phyloP scores from a whole-genome alignment of 2,888 invertebrate species.

The Mimachlamys varia region DNA sequence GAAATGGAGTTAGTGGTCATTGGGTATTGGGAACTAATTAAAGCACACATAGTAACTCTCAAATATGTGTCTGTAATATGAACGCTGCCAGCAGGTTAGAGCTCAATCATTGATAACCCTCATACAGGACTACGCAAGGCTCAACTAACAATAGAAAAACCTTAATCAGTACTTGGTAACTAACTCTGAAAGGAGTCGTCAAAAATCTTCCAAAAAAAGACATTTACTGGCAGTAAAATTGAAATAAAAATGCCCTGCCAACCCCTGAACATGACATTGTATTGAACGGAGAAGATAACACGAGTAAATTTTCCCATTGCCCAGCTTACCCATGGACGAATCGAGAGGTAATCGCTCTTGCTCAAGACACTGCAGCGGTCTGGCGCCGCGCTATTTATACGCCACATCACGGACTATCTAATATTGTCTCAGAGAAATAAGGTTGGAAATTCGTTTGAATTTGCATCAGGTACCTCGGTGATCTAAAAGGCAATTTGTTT shows the following conservation, averaged over 20 bases:
- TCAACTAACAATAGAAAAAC: background rate
- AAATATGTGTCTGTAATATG: background rate
- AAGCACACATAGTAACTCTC: background rate
- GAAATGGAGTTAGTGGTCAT: conserved; percentile 18
- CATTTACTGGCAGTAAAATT: conserved; percentile 17
- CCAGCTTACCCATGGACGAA: background rate
- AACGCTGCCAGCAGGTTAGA: background rate
- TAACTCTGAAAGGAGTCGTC: background rate
- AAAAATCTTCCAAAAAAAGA: conserved; percentile 22
- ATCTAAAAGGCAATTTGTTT: background rate
- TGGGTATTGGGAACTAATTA: background rate
- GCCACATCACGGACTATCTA: background rate
- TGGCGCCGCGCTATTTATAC: conserved; percentile 9
- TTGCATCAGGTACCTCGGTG: background rate
- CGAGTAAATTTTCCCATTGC: background rate
- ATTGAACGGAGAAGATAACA: background rate
- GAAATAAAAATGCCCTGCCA: conserved; percentile 6
- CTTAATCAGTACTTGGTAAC: conserved; percentile 6
- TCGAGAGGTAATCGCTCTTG: background rate
- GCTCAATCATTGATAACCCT: conserved; percentile 26
- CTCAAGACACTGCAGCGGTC: conserved; percentile 16
- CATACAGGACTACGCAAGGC: background rate
- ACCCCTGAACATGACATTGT: background rate
- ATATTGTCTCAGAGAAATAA: conserved; percentile 15
- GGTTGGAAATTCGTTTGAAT: conserved; percentile 17